Conservation (phyloP, 2,888 invertebrate genomes). For the Sesia bembeciformis region DNA sequence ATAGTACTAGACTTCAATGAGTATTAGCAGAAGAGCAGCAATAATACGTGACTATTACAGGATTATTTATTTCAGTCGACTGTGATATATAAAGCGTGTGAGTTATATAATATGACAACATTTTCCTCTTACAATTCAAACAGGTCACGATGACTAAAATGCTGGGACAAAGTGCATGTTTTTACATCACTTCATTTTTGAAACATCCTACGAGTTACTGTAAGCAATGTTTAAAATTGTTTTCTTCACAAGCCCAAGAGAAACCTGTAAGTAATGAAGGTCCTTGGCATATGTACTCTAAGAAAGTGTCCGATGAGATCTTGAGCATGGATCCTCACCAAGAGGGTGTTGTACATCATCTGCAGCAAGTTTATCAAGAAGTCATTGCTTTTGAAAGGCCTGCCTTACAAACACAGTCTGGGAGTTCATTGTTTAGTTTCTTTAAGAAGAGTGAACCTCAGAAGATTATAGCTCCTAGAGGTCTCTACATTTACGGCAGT, state of each 20-base stretch:
- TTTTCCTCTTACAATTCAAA: constrained; percentile 16
- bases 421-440: constrained; percentile 41
- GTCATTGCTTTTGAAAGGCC: constrained; percentile 73
- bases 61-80: too few relatives aligned
- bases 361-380: constrained; percentile 81
- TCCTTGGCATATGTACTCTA: constrained; percentile 71
- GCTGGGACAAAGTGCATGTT: constrained; percentile 33
- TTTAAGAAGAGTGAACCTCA: constrained; percentile 47
- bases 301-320: constrained; percentile 75
- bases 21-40: too few relatives aligned
- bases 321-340: constrained; percentile 83
- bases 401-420: constrained; percentile 17
- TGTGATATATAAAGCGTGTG: constrained; percentile 7
- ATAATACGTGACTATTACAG: too few relatives aligned
- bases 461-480: constrained; percentile 78
- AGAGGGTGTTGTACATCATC: constrained; percentile 76
- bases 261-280: constrained; percentile 24
- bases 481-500: constrained; percentile 91
- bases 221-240: constrained; percentile 39
- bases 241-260: constrained; percentile 40
- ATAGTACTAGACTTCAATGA: too few relatives aligned
- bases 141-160: constrained; percentile 35
- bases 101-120: constrained; percentile 34
- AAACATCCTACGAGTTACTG: constrained; percentile 41
- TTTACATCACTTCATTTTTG: constrained; percentile 29